phyloP scores from a whole-genome alignment of 1,140 invertebrate species.

The Procambarus clarkii region DNA sequence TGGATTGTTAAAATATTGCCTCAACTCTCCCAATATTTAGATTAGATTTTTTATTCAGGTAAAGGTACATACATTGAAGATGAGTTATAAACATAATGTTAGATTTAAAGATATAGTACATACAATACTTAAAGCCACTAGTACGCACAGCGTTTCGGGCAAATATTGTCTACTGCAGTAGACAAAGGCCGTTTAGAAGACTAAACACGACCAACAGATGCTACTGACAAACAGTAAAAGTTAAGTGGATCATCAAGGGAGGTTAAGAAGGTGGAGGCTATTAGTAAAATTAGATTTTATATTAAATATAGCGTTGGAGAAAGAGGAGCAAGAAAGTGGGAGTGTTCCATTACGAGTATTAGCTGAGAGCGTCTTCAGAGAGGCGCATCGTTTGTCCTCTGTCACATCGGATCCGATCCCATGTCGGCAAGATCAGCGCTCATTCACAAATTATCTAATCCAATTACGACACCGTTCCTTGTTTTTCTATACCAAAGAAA shows the following conservation, averaged over 20 bases:
- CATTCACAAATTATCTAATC: conserved; percentile 70
- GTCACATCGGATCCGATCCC: conserved; percentile 55
- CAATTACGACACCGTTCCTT: conserved; percentile 63
- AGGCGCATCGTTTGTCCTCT: conserved; percentile 59
- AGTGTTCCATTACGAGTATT: conserved; percentile 63
- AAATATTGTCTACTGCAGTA: too few species aligned
- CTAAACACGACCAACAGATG: background rate
- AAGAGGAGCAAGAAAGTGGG: conserved; percentile 14
- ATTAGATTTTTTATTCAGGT: too few species aligned
- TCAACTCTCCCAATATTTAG: too few species aligned
- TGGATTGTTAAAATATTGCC: too few species aligned
- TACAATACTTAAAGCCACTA: too few species aligned
- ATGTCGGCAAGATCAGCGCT: conserved; percentile 56
- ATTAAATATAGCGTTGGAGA: conserved; percentile 25
- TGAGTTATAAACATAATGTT: too few species aligned
- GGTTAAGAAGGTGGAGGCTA: background rate
- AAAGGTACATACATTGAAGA: too few species aligned
- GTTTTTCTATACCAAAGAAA: conserved; percentile 63
- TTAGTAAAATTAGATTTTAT: conserved; percentile 39
- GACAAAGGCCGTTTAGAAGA: too few species aligned
- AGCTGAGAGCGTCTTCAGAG: conserved; percentile 36
- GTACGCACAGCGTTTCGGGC: too few species aligned
- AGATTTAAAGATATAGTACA: too few species aligned
- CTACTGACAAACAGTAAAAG: background rate
- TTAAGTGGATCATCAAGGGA: background rate